phyloP scores from a whole-genome alignment of 2,888 invertebrate species.

The Steinernema scapterisci region DNA sequence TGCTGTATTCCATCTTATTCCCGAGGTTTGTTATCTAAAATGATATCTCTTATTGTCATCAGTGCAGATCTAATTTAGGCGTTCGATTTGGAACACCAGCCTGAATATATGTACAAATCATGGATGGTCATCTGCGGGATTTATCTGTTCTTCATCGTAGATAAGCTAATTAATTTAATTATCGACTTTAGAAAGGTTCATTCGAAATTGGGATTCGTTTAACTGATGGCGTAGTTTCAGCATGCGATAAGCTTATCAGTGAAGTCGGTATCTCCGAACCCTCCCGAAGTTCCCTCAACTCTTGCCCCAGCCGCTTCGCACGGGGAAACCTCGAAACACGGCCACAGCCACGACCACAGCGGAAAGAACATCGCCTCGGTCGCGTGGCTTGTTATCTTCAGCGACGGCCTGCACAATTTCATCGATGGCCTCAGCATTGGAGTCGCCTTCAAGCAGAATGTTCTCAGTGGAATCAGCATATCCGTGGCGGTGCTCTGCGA shows the following conservation, averaged over 20 bases:
- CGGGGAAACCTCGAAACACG: background rate
- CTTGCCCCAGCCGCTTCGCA: background rate
- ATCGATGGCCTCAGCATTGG: slow-evolving; percentile 75
- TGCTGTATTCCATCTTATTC: slow-evolving; percentile 74
- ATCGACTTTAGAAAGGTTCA: slow-evolving; percentile 66
- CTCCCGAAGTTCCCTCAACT: background rate
- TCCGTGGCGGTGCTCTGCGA: slow-evolving; percentile 73
- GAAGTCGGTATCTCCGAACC: background rate
- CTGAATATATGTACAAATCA: slow-evolving; percentile 67
- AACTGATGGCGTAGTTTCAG: background rate
- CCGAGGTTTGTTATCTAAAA: slow-evolving; percentile 70
- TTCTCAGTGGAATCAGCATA: slow-evolving; percentile 72
- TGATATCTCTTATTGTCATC: slow-evolving; percentile 29
- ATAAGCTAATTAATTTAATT: slow-evolving; percentile 71
- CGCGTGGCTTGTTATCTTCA: slow-evolving; percentile 74
- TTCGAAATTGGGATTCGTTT: too few relatives aligned
- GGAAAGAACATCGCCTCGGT: slow-evolving; percentile 65
- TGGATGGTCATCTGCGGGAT: slow-evolving; percentile 71
- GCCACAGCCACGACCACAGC: slow-evolving; percentile 19
- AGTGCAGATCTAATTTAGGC: slow-evolving; percentile 1
- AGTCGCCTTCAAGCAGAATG: slow-evolving; percentile 72
- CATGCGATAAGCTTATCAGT: background rate
- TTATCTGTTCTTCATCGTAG: slow-evolving; percentile 73
- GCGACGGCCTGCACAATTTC: slow-evolving; percentile 74
- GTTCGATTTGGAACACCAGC: slow-evolving; percentile 24